A percentile compares a stretch with the other conserved stretches of the same genome.
Conservation (phyloP, 2,113 vertebrate genomes). For the Gadus macrocephalus region DNA sequence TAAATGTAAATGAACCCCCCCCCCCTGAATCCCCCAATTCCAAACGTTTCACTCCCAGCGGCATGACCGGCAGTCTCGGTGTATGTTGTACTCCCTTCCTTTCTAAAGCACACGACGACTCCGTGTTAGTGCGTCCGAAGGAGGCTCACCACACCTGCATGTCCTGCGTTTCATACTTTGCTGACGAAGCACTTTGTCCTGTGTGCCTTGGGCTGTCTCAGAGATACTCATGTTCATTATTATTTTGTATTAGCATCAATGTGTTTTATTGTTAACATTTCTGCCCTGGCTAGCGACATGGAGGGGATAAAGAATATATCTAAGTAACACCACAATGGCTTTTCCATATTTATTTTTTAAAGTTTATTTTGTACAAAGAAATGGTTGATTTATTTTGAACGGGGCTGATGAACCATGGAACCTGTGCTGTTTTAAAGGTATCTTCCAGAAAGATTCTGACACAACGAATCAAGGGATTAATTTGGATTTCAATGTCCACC, state of each 20-base stretch:
- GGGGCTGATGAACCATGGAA: slow-evolving; percentile 11
- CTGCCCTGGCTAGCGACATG: slow-evolving; percentile 33
- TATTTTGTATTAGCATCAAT: slow-evolving; percentile 39
- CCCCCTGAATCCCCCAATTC: slow-evolving; percentile 4
- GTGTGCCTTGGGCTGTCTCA: slow-evolving; percentile 23
- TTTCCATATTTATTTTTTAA: slow-evolving; percentile 45
- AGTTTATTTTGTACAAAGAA: background rate
- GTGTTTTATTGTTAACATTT: slow-evolving; percentile 31
- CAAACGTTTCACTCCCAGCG: background rate
- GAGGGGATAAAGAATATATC: slow-evolving; percentile 28
- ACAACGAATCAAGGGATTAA: background rate
- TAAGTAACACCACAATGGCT: slow-evolving; percentile 23
- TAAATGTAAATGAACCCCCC: slow-evolving; percentile 39
- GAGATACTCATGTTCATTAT: slow-evolving; percentile 34
- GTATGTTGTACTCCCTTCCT: slow-evolving; percentile 27
- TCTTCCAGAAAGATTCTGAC: background rate
- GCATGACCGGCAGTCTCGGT: slow-evolving; percentile 1
- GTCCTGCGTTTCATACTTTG: slow-evolving; percentile 30
- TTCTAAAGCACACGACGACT: slow-evolving; percentile 16
- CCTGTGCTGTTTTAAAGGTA: slow-evolving; percentile 11
- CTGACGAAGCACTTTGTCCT: slow-evolving; percentile 59
- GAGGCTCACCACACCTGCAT: slow-evolving; percentile 11
- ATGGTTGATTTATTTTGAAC: background rate
- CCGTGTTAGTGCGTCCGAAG: slow-evolving; percentile 12
- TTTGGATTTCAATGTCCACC: slow-evolving; percentile 17